These are phyloP conservation scores for Philereme vetulata DNA, from an alignment of 2,888 invertebrate species.

Conservation along the genomic window DNA sequence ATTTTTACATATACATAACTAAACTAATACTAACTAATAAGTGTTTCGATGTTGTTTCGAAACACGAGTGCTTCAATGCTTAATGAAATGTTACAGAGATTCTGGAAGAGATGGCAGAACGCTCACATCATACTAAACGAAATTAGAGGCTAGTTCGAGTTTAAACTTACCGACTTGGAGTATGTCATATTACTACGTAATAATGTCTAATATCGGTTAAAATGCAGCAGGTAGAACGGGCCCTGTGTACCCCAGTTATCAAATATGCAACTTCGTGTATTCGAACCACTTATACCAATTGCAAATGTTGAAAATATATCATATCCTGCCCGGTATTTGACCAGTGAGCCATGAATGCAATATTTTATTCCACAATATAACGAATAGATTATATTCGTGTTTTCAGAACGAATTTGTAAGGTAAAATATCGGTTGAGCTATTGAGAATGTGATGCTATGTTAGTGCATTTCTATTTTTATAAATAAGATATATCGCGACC, in stretches of 20 bases:
- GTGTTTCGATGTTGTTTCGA: too few relatives aligned
- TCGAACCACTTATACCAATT: constrained; percentile 63
- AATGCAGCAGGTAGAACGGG: constrained; percentile 22
- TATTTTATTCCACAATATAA: constrained; percentile 31
- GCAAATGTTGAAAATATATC: constrained; percentile 49
- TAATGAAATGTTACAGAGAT: too few relatives aligned
- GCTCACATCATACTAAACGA: too few relatives aligned
- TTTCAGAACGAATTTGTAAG: constrained; percentile 25
- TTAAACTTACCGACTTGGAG: neutral
- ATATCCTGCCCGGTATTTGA: constrained; percentile 31
- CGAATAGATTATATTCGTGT: constrained; percentile 27
- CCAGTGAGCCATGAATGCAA: constrained; percentile 31
- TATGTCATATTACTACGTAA: constrained; percentile 3
- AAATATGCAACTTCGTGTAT: constrained; percentile 62
- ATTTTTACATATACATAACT: too few relatives aligned
- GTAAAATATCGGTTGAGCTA: constrained; percentile 18
- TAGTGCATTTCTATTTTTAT: constrained; percentile 10
- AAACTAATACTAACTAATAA: too few relatives aligned
- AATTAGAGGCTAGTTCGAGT: constrained; percentile 11
- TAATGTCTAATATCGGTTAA: constrained; percentile 9
- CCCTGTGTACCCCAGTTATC: constrained; percentile 42
- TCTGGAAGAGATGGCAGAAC: too few relatives aligned
- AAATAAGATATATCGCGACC: too few relatives aligned
- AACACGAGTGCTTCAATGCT: too few relatives aligned
- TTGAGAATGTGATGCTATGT: neutral